These are phyloP conservation scores for Drosophila guanche DNA, from an alignment of 1,140 invertebrate genomes.

Conservation along the genomic window DNA sequence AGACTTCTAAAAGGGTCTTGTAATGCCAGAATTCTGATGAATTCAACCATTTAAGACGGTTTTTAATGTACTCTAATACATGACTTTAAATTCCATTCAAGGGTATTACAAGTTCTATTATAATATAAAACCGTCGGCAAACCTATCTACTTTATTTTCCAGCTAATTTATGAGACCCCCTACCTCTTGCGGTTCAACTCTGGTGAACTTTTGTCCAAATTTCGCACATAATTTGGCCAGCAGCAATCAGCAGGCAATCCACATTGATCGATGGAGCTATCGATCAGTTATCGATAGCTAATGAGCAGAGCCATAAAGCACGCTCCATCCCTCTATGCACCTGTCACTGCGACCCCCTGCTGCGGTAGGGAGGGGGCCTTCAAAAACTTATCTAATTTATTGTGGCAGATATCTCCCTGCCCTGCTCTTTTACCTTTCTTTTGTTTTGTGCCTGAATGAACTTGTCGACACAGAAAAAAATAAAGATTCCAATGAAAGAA, in stretches of 20 bases:
- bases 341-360: conserved; percentile 36
- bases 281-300: conserved; percentile 26
- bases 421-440: conserved; percentile 6
- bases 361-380: conserved; percentile 7
- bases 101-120: too few species aligned
- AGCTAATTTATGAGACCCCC: conserved; percentile 28
- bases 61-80: not conserved
- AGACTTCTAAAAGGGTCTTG: too few species aligned
- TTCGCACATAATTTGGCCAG: conserved; percentile 27
- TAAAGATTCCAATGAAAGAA: conserved; percentile 34
- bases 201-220: not conserved
- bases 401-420: conserved; percentile 10
- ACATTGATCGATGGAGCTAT: conserved; percentile 16
- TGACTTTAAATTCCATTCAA: not conserved
- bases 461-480: conserved; percentile 61
- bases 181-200: not conserved
- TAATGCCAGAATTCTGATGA: too few species aligned
- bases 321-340: conserved; percentile 2
- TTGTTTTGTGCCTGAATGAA: conserved; percentile 56
- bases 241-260: not conserved
- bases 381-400: conserved; percentile 66
- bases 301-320: conserved; percentile 22
- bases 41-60: too few species aligned
- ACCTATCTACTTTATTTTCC: not conserved
- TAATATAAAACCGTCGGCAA: too few species aligned